Evolutionary conservation across 1,140 invertebrate genomes (phyloP), one percentile per base, ranked within the genome.

Genomic region (Drosophila pallidifrons): DNA sequence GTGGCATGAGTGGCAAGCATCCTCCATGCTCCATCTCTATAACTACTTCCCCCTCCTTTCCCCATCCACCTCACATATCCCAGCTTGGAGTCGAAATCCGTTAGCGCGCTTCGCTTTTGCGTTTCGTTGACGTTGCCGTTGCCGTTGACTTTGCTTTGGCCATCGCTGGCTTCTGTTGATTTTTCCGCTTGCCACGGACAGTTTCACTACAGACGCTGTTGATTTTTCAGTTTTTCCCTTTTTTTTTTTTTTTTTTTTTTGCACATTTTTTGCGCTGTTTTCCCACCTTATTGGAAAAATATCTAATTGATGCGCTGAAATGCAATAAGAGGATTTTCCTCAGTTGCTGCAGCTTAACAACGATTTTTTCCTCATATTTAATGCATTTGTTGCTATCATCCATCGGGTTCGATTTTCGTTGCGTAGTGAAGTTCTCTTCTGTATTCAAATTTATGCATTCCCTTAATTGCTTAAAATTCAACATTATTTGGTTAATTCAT

Each of bases 251-350:
- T 20, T 25, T 25, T 25, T 25, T 52, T 15, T 28, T 25, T 32
- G 6, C 35, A 25, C 38, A 67, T 75, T 79, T 79, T 35, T 41
- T 45, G 60, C 30, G 25, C 30, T 65, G 52, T 54, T 72, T 85
- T 67, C 59, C 47, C 61, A 76, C 69, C 74, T 76, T 72, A 71
- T 79, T 79, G 51, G 41, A 51, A 69, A 79, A 72, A 81, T 81
- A 81, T 71, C 70, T 86, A 85, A 85, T 85, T 85, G 78, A 81
- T 78, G 63, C 32, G 13, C 45, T 81, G 61, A 69, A 68, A 81
- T 71, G 60, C 66, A 68, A 64, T 86, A 85, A 85, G 77, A 67
- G 81, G 81, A 85, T 85, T 86, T 63, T 35, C 52, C 51, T 71
- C 70, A 86, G 70, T 85, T 85, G 49, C 60, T 54, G 7, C 46